Percentiles rank a stretch among this genome's conserved stretches.
phyloP scores from a whole-genome alignment of 2,797 vertebrate genomes.

The Pseudochromis fuscus region DNA sequence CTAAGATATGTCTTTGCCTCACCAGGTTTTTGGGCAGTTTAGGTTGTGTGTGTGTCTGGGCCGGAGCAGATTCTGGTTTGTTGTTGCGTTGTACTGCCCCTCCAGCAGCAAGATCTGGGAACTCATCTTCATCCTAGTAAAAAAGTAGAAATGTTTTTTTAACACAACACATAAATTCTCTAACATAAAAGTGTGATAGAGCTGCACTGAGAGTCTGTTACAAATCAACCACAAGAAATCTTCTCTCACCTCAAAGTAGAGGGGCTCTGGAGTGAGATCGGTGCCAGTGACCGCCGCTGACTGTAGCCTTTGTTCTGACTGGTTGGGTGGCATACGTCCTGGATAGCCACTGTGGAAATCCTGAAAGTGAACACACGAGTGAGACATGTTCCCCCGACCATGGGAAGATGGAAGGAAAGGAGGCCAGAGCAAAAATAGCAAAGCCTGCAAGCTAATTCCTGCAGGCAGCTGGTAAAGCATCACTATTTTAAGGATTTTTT shows the following conservation, averaged over 20 bases:
- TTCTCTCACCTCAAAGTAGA: constrained; percentile 92
- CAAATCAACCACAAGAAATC: neutral
- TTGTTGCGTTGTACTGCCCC: constrained; percentile 78
- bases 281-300: constrained; percentile 81
- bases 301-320: constrained; percentile 87
- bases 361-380: constrained; percentile 51
- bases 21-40: constrained; percentile 94
- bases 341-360: constrained; percentile 86
- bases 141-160: constrained; percentile 16
- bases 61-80: constrained; percentile 83
- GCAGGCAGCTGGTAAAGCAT: no score
- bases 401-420: neutral
- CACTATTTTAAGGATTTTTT: neutral
- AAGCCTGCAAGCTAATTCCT: neutral
- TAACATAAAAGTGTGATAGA: neutral
- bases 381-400: no score
- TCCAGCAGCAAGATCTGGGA: constrained; percentile 90
- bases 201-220: neutral
- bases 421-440: neutral
- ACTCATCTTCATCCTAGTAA: constrained; percentile 94
- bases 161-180: constrained; percentile 5
- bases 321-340: constrained; percentile 85
- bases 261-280: constrained; percentile 88
- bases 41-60: constrained; percentile 82
- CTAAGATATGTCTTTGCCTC: constrained; percentile 13